phyloP scores from a whole-genome alignment of 2,888 invertebrate genomes.

The Argyresthia goedartella region DNA sequence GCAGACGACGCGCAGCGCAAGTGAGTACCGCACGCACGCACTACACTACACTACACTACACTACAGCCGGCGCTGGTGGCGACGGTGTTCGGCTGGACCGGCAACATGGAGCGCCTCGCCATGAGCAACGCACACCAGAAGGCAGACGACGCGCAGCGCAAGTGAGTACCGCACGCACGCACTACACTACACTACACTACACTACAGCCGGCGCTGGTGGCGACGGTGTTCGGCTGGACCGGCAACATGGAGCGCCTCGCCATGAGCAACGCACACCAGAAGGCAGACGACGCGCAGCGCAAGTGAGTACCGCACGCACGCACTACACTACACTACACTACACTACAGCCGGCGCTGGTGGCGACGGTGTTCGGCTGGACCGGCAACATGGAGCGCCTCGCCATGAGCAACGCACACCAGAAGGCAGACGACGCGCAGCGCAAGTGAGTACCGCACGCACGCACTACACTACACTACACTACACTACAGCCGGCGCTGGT shows the following conservation, averaged over 20 bases:
- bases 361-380: constrained; percentile 99
- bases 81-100: constrained; percentile 98
- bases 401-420: constrained; percentile 95
- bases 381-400: constrained; percentile 98
- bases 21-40: constrained; percentile 15
- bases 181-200: too few relatives aligned
- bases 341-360: constrained; percentile 67
- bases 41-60: too few relatives aligned
- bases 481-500: too few relatives aligned
- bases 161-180: constrained; percentile 23
- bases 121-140: constrained; percentile 96
- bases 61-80: constrained; percentile 76
- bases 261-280: constrained; percentile 94
- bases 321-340: too few relatives aligned
- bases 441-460: neutral
- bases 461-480: too few relatives aligned
- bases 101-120: constrained; percentile 98
- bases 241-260: constrained; percentile 99
- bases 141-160: constrained; percentile 88
- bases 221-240: constrained; percentile 98
- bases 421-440: constrained; percentile 90
- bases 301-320: constrained; percentile 31
- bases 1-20: constrained; percentile 89
- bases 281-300: constrained; percentile 90
- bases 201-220: constrained; percentile 73